Evolutionary conservation across 2,888 invertebrate species (phyloP).

Genomic region (Acrobasis consociella): DNA sequence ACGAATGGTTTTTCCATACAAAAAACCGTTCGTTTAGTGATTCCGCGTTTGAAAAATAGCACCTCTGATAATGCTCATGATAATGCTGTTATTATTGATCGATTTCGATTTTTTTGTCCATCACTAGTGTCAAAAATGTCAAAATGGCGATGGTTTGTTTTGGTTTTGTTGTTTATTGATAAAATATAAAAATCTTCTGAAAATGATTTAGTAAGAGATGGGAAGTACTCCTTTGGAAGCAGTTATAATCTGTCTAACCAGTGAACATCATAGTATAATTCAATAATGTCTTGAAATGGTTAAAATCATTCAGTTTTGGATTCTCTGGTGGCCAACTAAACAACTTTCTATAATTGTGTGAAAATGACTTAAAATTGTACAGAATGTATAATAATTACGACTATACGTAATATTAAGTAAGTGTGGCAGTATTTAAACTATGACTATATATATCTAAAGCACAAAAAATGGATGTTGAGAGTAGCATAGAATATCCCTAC

Average conservation of each 20-base stretch:
- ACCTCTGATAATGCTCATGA: too few relatives aligned
- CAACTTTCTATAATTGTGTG: too few relatives aligned
- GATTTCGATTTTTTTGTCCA: not conserved
- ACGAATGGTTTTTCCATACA: too few relatives aligned
- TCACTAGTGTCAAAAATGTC: not conserved
- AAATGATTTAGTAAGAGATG: not conserved
- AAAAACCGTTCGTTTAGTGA: too few relatives aligned
- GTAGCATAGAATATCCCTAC: slow-evolving; percentile 41
- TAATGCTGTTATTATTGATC: too few relatives aligned
- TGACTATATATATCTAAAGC: not conserved
- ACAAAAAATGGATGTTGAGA: slow-evolving; percentile 43
- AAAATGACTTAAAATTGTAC: too few relatives aligned
- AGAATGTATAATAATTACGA: too few relatives aligned
- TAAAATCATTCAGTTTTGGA: slow-evolving; percentile 9
- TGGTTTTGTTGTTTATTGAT: slow-evolving; percentile 16
- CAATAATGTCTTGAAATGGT: not conserved
- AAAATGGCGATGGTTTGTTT: slow-evolving; percentile 22
- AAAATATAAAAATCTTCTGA: not conserved
- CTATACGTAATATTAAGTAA: not conserved
- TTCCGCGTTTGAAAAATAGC: too few relatives aligned
- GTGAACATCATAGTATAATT: not conserved
- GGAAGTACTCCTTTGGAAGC: not conserved
- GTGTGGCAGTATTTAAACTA: not conserved
- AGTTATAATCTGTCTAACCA: not conserved
- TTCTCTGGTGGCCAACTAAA: not conserved